Evolutionary conservation across 2,888 invertebrate genomes (phyloP), one percentile per base, ranked within the genome.

Genomic region (Smittia sp.): DNA sequence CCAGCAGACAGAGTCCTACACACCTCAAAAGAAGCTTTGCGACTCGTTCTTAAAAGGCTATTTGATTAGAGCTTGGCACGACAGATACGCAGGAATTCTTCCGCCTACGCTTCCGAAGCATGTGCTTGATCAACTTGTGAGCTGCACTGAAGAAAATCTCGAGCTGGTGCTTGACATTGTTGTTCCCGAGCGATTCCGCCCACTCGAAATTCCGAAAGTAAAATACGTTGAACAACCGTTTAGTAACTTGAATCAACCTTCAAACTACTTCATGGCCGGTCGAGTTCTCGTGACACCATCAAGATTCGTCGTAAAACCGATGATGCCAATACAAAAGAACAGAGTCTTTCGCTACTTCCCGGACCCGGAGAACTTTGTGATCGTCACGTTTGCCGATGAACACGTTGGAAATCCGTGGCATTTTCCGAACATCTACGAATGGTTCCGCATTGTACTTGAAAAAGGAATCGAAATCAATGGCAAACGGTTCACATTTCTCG

Each of bases 341-440:
- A 25, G 63, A 13, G 63, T 63, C 20, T 25, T 63, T 25, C 63
- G 63, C 11, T 63, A 25, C 11, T 63, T 27, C 27, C 63, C 63
- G 11, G 27, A 63, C 15, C 27, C 25, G 27, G 4, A 63, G 25
- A 63, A 63, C 25, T 63, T 63, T 27, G 1, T 63, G 18, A 4
- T 63, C 1, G 63, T 63, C 11, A 24, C 24, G 1, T 63, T 63
- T 27, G 4, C 25, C 1, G 63, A 63, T 27, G 63, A 63, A 27
- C 25, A 63, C 13, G 63, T 2, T 25, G 4, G 25, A 63, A 63
- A 63, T 63, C 63, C 63, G 6, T 63, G 63, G 63, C 25, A 27
- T 6, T 27, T 27, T 3, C 11, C 20, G 27, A 1, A 4, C 6
- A 27, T 63, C 25, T 24, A 13, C 4, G 20, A 63, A 2, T 4